Evolutionary conservation across 1,140 invertebrate species (phyloP), one percentile per base, ranked within the genome.

Genomic region (Tenebrio molitor): DNA sequence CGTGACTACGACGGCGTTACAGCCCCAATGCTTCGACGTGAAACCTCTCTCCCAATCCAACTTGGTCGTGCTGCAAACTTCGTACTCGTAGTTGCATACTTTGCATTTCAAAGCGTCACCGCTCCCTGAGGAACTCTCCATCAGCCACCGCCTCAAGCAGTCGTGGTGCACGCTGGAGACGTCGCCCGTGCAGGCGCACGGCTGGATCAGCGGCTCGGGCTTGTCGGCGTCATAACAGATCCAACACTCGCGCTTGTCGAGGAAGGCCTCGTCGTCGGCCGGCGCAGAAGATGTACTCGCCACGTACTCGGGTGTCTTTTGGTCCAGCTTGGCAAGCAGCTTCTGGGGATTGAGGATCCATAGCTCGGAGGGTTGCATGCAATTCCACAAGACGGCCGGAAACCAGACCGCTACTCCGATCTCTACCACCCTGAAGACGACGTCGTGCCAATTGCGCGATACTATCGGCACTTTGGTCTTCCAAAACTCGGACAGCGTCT

Each of bases 341-440:
- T 93, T 91, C 68, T 93, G 91, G 8, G 95, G 96, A 88, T 97
- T 97, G 70, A 97, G 84, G 79, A 97, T 93, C 96, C 95, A 97
- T 44, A 97, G 85, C 83, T 95, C 92, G 79, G 96, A 94, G n/a
- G 95, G 95, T 84, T 92, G 92, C 87, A 95, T 95, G 77, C 93
- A 97, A 84, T 97, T 97, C 96, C 96, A 97, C 19, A 97, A 86
- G 10, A 94, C 93, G 85, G 95, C 97, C 1, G 95, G 95, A 84
- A 97, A 97, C 95, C 96, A 97, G 73, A 97, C 82, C 70, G 92
- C 93, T 50, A 97, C 94, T n/a, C 95, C 95, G 75, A 97, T 93
- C 88, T 97, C 96, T 53, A 94, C 93, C 39, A 96, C 87, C 15
- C 94, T 91, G 83, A 97, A 97, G 69, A 96, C 89, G 72, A 97